Conservation (phyloP, 1,140 invertebrate species). For the Ceratosolen solmsi region DNA sequence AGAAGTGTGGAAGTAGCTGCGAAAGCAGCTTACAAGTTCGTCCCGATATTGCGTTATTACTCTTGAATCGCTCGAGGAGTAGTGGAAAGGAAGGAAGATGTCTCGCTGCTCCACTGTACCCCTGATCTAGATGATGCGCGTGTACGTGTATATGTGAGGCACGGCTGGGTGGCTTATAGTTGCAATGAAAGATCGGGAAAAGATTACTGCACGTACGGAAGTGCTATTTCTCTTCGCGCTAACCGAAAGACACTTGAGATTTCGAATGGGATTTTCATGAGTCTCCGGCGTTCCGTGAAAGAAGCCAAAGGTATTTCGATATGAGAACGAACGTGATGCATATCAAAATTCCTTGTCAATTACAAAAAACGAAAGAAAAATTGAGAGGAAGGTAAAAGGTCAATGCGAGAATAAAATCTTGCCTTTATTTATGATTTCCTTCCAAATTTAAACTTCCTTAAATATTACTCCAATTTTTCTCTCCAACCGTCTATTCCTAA, state of each 20-base stretch:
- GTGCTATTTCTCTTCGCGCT: slow-evolving; percentile 52
- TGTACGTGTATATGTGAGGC: not conserved
- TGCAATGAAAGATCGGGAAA: slow-evolving; percentile 63
- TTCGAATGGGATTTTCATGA: slow-evolving; percentile 45
- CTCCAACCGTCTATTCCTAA: no score
- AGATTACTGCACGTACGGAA: slow-evolving; percentile 62
- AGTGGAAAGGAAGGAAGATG: not conserved
- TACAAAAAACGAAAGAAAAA: not conserved
- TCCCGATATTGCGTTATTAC: slow-evolving; percentile 66
- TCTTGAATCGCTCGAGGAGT: slow-evolving; percentile 46
- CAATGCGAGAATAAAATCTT: not conserved
- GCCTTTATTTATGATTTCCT: no score
- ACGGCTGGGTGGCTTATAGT: not conserved
- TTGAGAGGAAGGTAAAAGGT: not conserved
- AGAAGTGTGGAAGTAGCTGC: slow-evolving; percentile 59
- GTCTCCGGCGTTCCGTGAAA: not conserved
- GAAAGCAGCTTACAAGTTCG: slow-evolving; percentile 62
- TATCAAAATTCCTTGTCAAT: slow-evolving; percentile 23
- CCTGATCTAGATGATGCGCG: not conserved
- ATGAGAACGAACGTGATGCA: not conserved
- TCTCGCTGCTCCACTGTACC: not conserved
- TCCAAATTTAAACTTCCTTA: no score
- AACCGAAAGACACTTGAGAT: slow-evolving; percentile 51
- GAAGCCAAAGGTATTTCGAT: slow-evolving; percentile 11
- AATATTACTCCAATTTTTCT: no score